These are phyloP conservation scores for Cynocephalus volans DNA, from an alignment of 2,113 vertebrate genomes.

Conservation along the genomic window DNA sequence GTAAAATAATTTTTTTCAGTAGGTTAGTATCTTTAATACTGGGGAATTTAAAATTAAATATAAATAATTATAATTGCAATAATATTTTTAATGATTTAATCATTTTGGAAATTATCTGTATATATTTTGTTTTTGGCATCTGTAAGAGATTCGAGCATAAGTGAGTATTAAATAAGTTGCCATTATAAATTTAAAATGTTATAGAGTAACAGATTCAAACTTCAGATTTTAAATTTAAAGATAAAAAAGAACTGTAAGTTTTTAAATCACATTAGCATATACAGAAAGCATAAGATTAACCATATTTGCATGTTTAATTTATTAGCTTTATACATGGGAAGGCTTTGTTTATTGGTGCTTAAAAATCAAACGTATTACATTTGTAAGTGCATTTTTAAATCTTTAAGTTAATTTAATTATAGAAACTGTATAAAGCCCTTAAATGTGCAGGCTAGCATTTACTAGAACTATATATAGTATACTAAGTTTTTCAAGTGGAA, in stretches of 20 bases:
- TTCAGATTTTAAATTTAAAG: neutral
- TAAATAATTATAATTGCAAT: neutral
- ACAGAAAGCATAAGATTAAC: neutral
- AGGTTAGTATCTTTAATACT: neutral
- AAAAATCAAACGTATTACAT: neutral
- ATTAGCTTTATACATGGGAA: neutral
- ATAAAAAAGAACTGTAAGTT: neutral
- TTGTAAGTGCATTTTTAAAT: neutral
- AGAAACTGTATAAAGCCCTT: neutral
- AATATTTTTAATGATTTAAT: neutral
- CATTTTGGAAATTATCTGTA: neutral
- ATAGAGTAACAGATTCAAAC: neutral
- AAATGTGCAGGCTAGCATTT: neutral
- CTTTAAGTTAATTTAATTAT: conserved; percentile 16
- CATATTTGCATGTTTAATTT: neutral
- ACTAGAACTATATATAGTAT: neutral
- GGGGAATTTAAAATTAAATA: neutral
- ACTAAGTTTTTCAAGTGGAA: neutral
- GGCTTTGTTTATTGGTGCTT: neutral
- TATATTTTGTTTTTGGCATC: neutral
- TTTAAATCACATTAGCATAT: neutral
- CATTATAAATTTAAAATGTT: neutral
- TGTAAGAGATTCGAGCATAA: neutral
- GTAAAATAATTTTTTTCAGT: neutral
- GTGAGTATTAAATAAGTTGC: neutral